These are phyloP conservation scores for Trachelus troglodyta DNA, from an alignment of 2,888 invertebrate genomes.

Conservation along the genomic window DNA sequence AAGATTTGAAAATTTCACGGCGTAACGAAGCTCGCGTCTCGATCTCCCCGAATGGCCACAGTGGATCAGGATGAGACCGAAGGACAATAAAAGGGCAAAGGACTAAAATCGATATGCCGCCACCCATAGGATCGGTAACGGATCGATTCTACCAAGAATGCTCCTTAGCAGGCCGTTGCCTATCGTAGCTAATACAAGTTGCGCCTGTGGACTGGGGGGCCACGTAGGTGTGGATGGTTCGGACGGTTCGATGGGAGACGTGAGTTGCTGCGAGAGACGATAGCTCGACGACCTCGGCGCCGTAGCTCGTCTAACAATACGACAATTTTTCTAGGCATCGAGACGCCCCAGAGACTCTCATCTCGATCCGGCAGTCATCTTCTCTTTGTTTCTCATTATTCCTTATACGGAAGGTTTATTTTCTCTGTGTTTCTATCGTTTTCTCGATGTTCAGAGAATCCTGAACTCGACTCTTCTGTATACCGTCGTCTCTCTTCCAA, in stretches of 20 bases:
- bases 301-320: conserved; percentile 27
- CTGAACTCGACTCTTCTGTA: conserved; percentile 23
- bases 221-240: background rate
- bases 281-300: background rate
- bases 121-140: background rate
- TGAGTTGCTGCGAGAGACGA: background rate
- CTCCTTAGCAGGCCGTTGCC: too few relatives aligned
- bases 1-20: background rate
- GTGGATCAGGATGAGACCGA: background rate
- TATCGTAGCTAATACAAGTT: background rate
- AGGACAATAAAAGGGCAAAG: background rate
- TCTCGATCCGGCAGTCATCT: background rate
- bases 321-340: conserved; percentile 37
- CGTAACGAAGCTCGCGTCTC: background rate
- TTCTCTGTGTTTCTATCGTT: too few relatives aligned
- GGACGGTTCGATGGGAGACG: background rate
- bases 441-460: conserved; percentile 1
- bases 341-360: background rate
- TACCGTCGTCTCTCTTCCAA: conserved; percentile 26
- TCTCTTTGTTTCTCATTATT: too few relatives aligned
- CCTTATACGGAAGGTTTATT: too few relatives aligned
- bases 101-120: background rate
- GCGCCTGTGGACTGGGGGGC: background rate
- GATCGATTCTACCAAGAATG: background rate
- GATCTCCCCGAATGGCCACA: background rate